These are phyloP conservation scores for Protonibea diacanthus DNA, from an alignment of 2,797 vertebrate species.

Conservation along the genomic window DNA sequence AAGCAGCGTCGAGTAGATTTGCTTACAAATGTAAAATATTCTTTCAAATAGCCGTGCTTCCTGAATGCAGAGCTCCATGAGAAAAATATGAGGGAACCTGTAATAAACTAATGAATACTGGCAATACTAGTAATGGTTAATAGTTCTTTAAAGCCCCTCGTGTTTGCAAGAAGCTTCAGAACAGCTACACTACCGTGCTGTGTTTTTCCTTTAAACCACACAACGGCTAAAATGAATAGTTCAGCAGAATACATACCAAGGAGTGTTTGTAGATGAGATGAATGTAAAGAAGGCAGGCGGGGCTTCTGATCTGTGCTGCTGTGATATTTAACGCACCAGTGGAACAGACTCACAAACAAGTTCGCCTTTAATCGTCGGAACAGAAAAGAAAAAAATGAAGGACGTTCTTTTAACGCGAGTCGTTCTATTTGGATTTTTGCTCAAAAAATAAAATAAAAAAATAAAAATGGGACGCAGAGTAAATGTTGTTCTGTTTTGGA, in stretches of 20 bases:
- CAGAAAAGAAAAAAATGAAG: neutral
- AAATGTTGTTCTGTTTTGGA: no score
- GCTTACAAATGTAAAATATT: constrained; percentile 13
- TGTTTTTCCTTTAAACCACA: neutral
- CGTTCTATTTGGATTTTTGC: neutral
- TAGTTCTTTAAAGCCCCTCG: neutral
- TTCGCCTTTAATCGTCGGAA: neutral
- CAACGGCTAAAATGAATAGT: constrained; percentile 27
- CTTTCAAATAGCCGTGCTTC: neutral
- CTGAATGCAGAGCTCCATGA: neutral
- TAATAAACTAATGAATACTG: neutral
- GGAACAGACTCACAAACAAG: constrained; percentile 16
- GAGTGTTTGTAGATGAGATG: constrained; percentile 34
- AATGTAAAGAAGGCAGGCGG: constrained; percentile 33
- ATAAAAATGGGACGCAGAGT: no score
- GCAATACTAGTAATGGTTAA: neutral
- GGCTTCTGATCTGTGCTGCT: constrained; percentile 37
- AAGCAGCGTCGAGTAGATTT: neutral
- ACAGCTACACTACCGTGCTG: neutral
- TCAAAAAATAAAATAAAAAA: neutral
- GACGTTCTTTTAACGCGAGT: neutral
- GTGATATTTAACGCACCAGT: constrained; percentile 34
- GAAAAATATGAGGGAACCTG: neutral
- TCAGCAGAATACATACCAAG: constrained; percentile 17
- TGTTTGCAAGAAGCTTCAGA: constrained; percentile 5